Evolutionary conservation across 2,888 invertebrate genomes (phyloP), one percentile per base, ranked within the genome.

Genomic region (Argynnis bischoffii): DNA sequence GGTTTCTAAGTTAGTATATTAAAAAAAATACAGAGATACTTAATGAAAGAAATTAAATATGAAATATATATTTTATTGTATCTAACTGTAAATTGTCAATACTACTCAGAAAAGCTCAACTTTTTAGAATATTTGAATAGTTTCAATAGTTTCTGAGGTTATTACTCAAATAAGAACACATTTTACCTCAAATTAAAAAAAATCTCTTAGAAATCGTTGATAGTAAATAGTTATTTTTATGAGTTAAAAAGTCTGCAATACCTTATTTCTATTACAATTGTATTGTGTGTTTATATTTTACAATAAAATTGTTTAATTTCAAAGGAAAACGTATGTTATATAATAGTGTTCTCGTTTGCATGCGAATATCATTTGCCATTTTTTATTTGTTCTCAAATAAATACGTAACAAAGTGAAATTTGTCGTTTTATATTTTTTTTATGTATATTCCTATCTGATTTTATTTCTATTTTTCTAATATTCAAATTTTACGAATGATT

Each of bases 271-370:
- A 48, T 6, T 8, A n/a, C 6, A 26, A 59, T 26, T 59, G 11
- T 47, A 48, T 59, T 26, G 67, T 69, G 67, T 73, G 69, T 65
- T 69, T 56, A 66, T 79, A 74, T 80, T 79, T 79, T 77, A 75
- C 74, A 6, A 41, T 51, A 16, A 16, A 51, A 61, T 15, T 61
- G 35, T 51, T 55, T 15, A 51, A 31, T 35, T 61, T 6, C 51
- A 35, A 18, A 47, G 35, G 15, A 59, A 59, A 18, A 55, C 73
- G 72, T 81, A 79, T 73, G 77, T 75, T 78, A 81, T 83, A 78
- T 79, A 77, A 35, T 79, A 80, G 87, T 86, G 88, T 89, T 90
- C 82, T 67, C 81, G 82, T 86, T 87, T 89, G 90, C 90, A 91
- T 91, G 90, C 81, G 79, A 80, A 78, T 78, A 77, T 81, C 69